phyloP scores from a whole-genome alignment of 2,113 vertebrate species.

The Alaudala cheleensis region DNA sequence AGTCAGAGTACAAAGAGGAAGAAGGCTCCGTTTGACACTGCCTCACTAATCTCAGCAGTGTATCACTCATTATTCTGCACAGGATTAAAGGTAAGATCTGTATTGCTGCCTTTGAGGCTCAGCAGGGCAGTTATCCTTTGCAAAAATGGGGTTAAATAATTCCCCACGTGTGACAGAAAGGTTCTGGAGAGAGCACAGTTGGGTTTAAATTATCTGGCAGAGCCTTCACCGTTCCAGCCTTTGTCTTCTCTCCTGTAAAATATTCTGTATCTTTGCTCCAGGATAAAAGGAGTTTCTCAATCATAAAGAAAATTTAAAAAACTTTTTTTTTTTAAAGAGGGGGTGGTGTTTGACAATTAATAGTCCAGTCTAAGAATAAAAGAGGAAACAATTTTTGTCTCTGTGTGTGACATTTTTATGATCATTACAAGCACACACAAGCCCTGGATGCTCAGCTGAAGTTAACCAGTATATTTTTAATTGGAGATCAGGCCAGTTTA shows the following conservation, averaged over 20 bases:
- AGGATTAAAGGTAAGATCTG: slow-evolving; percentile 46
- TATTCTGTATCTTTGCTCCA: background rate
- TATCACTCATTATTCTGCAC: slow-evolving; percentile 5
- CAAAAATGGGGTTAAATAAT: slow-evolving; percentile 32
- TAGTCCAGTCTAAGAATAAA: background rate
- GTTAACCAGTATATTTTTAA: background rate
- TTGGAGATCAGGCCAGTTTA: background rate
- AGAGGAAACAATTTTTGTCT: background rate
- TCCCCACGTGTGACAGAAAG: background rate
- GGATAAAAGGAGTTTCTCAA: background rate
- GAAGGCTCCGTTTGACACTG: background rate
- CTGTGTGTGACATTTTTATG: background rate
- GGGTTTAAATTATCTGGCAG: slow-evolving; percentile 1
- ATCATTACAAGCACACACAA: background rate
- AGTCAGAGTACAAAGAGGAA: slow-evolving; percentile 10
- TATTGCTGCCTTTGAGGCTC: background rate
- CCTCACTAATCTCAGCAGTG: background rate
- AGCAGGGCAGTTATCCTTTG: background rate
- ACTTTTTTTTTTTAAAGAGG: background rate
- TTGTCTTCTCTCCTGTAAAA: background rate
- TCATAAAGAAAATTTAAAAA: background rate
- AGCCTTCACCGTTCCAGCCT: background rate
- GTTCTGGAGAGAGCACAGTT: background rate
- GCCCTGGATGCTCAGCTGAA: background rate
- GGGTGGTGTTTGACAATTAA: background rate